A percentile compares a stretch with the other conserved stretches of the same genome.
Evolutionary conservation across 2,113 vertebrate genomes (phyloP).

Genomic region (Thalassarche chlororhynchos): DNA sequence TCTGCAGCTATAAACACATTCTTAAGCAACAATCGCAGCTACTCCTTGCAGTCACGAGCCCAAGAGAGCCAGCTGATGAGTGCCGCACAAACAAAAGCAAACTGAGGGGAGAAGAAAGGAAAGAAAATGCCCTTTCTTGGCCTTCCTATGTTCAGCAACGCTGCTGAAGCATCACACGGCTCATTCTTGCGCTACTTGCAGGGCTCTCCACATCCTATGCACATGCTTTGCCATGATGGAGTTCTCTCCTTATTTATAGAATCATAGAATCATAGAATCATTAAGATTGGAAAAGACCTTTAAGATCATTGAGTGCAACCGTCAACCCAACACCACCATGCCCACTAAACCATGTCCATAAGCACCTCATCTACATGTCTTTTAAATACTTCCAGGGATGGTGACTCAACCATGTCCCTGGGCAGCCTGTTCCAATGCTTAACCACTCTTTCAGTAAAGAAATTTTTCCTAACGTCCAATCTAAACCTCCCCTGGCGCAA

Average conservation of each 20-base stretch:
- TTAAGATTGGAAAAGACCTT: too few species aligned
- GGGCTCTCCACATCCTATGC: not conserved
- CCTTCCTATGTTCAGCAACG: not conserved
- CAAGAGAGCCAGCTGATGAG: constrained; percentile 25
- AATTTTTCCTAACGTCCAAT: too few species aligned
- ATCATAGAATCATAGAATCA: too few species aligned
- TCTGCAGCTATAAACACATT: constrained; percentile 46
- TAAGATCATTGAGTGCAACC: too few species aligned
- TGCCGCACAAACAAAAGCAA: not conserved
- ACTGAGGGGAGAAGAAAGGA: not conserved
- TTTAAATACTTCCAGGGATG: too few species aligned
- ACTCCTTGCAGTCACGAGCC: not conserved
- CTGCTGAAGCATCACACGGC: not conserved
- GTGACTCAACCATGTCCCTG: too few species aligned
- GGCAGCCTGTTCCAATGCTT: too few species aligned
- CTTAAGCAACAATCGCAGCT: constrained; percentile 17
- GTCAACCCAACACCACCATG: too few species aligned
- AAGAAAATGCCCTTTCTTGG: not conserved
- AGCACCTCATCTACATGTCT: too few species aligned
- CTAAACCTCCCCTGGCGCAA: too few species aligned
- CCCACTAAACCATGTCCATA: too few species aligned
- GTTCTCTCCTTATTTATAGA: not conserved
- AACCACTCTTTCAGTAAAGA: too few species aligned
- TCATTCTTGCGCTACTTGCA: not conserved
- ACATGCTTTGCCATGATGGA: not conserved